Percentiles rank a stretch among this genome's conserved stretches.
These are phyloP conservation scores for Heliornis fulica DNA, from an alignment of 2,113 vertebrate species.

Conservation along the genomic window DNA sequence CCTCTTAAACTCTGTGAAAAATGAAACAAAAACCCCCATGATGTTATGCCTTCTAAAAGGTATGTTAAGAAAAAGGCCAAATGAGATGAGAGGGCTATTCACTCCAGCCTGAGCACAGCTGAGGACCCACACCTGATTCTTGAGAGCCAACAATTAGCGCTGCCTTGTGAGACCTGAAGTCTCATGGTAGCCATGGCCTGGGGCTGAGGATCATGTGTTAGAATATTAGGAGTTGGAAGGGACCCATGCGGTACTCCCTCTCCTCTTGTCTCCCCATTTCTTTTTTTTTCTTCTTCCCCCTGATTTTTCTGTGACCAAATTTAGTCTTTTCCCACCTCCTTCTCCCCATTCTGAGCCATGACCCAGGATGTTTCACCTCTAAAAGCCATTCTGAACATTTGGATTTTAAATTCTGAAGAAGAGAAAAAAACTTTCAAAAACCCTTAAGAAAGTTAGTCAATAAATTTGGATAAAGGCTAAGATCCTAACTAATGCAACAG, in stretches of 20 bases:
- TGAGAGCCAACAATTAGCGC: rapidly evolving
- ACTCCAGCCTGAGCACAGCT: background rate
- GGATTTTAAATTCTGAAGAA: background rate
- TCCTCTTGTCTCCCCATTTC: background rate
- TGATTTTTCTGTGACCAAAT: background rate
- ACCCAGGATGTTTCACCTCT: background rate
- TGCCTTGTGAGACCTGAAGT: background rate
- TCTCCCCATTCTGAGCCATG: background rate
- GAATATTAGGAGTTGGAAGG: too few relatives aligned
- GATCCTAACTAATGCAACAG: background rate
- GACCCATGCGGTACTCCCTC: background rate
- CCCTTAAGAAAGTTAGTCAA: background rate
- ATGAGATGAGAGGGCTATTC: background rate
- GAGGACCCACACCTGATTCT: background rate
- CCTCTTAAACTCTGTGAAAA: background rate
- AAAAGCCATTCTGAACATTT: background rate
- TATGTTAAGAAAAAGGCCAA: background rate
- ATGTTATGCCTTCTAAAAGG: background rate
- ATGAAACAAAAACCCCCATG: background rate
- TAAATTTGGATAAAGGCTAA: background rate
- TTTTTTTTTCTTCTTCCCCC: too few relatives aligned
- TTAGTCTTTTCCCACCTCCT: background rate
- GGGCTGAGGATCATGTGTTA: too few relatives aligned
- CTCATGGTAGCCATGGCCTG: background rate
- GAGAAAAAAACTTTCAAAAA: background rate